Conservation (phyloP, 2,113 vertebrate species). For the Entelurus aequoreus region DNA sequence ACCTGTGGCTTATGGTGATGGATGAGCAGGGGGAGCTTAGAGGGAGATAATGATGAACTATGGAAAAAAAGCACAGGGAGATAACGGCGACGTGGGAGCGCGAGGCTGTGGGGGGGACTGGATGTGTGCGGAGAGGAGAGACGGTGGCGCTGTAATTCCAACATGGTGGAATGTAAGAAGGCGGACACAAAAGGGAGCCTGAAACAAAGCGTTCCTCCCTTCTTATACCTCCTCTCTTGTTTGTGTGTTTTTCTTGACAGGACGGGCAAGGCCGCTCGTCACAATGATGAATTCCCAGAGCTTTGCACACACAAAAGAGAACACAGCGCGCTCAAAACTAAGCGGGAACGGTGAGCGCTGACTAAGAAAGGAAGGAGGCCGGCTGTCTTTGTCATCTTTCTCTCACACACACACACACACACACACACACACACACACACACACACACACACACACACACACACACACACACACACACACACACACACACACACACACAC, state of each 20-base stretch:
- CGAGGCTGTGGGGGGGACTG: neutral
- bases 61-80: conserved; percentile 45
- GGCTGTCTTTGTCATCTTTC: conserved; percentile 33
- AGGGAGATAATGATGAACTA: conserved; percentile 69
- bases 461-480: neutral
- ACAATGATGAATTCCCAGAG: conserved; percentile 43
- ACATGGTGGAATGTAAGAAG: conserved; percentile 13
- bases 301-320: conserved; percentile 27
- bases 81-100: conserved; percentile 43
- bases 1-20: conserved; percentile 69
- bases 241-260: conserved; percentile 28
- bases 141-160: neutral
- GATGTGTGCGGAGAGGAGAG: conserved; percentile 3
- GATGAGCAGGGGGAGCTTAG: conserved; percentile 59
- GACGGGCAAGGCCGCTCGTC: conserved; percentile 32
- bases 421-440: too few relatives aligned
- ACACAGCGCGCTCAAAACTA: conserved; percentile 12
- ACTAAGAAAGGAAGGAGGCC: conserved; percentile 24
- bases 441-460: neutral
- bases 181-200: conserved; percentile 6
- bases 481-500: too few relatives aligned
- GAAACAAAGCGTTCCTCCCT: conserved; percentile 16
- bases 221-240: conserved; percentile 15
- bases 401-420: too few relatives aligned
- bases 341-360: conserved; percentile 17